Base-by-base conservation (phyloP, 2,888 invertebrate genomes). In the Cephus runcator region DNA sequence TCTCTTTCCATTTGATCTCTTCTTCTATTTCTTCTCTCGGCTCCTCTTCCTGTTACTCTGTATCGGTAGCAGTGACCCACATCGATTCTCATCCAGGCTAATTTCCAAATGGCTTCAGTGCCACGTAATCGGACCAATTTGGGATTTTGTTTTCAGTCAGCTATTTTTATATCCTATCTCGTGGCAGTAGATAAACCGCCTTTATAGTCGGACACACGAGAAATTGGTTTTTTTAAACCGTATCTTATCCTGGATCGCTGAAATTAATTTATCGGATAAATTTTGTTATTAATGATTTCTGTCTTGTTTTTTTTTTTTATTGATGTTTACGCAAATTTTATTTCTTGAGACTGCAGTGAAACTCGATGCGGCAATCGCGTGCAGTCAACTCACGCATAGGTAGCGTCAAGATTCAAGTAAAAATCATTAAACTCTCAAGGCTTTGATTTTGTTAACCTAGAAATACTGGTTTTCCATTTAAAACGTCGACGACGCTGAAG, bases 1-100 rank as follows among this genome's bases (percentile, higher is more conserved):
- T 77, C 36, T 77, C 69, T 71, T 36, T 77, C 56, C 77, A 71
- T 71, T 79, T 56, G 34, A 69, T 69, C 40, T 75, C 77, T 75
- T 74, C 76, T 73, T 73, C 23, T 2, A 9, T 56, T 23, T 56
- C 6, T 56, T 23, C 15, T 56, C 23, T 56, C 23, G 9, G 23
- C 23, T 56, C 56, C 23, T 23, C 56, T 23, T 56, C 23, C 23
- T 9, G 2, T 56, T 23, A 56, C 56, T 56, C 56, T 9, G 35
- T 35, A 35, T 35, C 2, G 71, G 30, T 34, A 34, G 1, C 34
- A 69, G 69, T 75, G 75, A 75, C 71, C 75, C 34, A 31, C n/a
- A 34, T 34, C 34, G 36, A 75, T 56, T 73, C 69, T 69, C 69
- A 33, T 69, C 1, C 75, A 71, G 71, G 77, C 69, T 77, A 77